phyloP scores from a whole-genome alignment of 2,797 vertebrate species.

The Synaphobranchus kaupii region DNA sequence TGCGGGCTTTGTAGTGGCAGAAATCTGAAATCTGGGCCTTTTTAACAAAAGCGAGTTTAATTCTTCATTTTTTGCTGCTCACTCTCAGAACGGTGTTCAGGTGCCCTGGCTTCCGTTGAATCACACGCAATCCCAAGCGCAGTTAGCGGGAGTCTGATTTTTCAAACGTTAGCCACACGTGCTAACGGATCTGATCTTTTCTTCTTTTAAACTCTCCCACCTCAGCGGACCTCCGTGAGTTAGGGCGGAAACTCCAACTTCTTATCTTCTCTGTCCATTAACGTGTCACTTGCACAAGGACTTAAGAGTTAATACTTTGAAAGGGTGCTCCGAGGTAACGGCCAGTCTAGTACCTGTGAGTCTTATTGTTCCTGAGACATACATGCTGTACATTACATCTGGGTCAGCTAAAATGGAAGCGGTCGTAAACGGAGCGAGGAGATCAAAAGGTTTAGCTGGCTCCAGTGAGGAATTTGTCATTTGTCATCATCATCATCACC shows the following conservation, averaged over 20 bases:
- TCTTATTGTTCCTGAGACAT: not conserved
- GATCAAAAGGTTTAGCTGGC: not conserved
- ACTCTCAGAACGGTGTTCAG: not conserved
- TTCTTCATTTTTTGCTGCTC: not conserved
- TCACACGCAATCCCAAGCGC: not conserved
- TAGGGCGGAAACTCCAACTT: not conserved
- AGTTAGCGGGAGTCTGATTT: not conserved
- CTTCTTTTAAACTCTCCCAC: not conserved
- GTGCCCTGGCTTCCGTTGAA: not conserved
- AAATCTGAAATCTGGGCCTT: not conserved
- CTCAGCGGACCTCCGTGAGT: not conserved
- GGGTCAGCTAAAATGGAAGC: not conserved
- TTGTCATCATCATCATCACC: not conserved
- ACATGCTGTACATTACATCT: not conserved
- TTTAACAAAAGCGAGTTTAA: not conserved
- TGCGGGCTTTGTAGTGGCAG: conserved; percentile 35
- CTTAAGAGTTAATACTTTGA: conserved; percentile 24
- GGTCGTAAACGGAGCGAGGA: not conserved
- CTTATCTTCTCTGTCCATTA: not conserved
- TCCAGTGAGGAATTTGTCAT: not conserved
- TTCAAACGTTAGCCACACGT: not conserved
- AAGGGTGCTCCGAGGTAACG: not conserved
- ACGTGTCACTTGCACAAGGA: not conserved
- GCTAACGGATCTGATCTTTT: not conserved
- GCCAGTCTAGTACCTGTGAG: not conserved